These are phyloP conservation scores for Laupala kohalensis DNA, from an alignment of 1,140 invertebrate genomes.

Conservation along the genomic window DNA sequence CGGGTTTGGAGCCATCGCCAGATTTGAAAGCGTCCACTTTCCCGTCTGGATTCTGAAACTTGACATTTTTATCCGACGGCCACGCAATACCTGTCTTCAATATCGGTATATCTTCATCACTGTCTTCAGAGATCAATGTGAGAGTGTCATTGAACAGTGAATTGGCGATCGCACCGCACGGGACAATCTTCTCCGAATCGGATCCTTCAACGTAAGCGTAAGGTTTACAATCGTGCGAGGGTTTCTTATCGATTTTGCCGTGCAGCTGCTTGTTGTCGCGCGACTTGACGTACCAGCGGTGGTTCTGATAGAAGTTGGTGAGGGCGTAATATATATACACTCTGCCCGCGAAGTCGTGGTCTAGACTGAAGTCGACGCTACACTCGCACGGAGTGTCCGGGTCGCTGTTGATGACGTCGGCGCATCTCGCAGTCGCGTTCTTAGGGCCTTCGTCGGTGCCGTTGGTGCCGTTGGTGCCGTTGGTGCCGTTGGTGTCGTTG, in stretches of 20 bases:
- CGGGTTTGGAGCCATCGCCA: constrained; percentile 37
- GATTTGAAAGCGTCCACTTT: constrained; percentile 16
- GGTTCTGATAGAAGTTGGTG: constrained; percentile 98
- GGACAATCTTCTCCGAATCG: constrained; percentile 48
- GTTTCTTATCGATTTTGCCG: constrained; percentile 48
- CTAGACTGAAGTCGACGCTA: constrained; percentile 49
- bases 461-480: too few species aligned
- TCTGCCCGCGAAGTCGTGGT: constrained; percentile 53
- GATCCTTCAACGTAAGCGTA: constrained; percentile 42
- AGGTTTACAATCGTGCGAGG: constrained; percentile 63
- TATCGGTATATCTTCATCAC: constrained; percentile 39
- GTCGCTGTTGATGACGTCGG: constrained; percentile 43
- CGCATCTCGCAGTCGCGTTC: too few species aligned
- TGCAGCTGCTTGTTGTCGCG: constrained; percentile 89
- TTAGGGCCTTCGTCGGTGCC: too few species aligned
- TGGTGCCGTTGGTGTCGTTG: too few species aligned
- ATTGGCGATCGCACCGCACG: constrained; percentile 97
- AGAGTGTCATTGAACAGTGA: constrained; percentile 85
- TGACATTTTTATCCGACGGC: constrained; percentile 86
- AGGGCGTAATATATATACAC: constrained; percentile 97
- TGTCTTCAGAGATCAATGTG: constrained; percentile 17
- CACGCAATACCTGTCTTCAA: constrained; percentile 86
- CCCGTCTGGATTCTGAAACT: constrained; percentile 79
- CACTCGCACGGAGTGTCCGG: constrained; percentile 47
- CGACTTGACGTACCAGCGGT: constrained; percentile 95